These are phyloP conservation scores for Hoplodrina blanda DNA, from an alignment of 2,888 invertebrate species.

Conservation along the genomic window DNA sequence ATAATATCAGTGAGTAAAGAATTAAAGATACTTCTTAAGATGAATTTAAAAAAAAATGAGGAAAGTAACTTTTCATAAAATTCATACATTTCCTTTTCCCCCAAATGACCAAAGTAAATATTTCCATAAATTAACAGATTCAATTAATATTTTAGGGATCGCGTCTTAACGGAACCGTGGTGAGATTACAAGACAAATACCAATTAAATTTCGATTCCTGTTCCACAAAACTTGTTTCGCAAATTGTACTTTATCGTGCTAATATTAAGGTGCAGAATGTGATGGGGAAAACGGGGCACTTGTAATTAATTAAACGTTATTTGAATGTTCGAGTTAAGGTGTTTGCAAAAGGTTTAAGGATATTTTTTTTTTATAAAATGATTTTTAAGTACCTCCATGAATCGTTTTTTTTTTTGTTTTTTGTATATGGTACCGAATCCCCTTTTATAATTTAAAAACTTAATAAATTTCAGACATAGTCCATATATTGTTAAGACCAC, in stretches of 20 bases:
- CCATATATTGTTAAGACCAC: no score
- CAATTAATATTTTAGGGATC: constrained; percentile 59
- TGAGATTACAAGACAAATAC: constrained; percentile 59
- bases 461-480: no score
- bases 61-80: background rate
- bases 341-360: constrained; percentile 42
- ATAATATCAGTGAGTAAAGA: no score
- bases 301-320: constrained; percentile 61
- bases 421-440: no score
- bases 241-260: constrained; percentile 36
- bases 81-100: constrained; percentile 3
- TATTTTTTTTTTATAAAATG: constrained; percentile 24
- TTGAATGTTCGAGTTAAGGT: constrained; percentile 49
- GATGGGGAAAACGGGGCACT: constrained; percentile 18
- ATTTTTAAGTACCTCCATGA: background rate
- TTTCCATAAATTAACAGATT: constrained; percentile 51
- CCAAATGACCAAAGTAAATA: constrained; percentile 41
- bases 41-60: no score
- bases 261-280: constrained; percentile 40
- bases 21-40: no score
- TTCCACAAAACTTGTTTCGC: constrained; percentile 19
- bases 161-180: constrained; percentile 36
- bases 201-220: constrained; percentile 62
- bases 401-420: no score
- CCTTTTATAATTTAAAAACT: no score